Evolutionary conservation across 1,140 invertebrate genomes (phyloP).

Genomic region (Agrilus planipennis): DNA sequence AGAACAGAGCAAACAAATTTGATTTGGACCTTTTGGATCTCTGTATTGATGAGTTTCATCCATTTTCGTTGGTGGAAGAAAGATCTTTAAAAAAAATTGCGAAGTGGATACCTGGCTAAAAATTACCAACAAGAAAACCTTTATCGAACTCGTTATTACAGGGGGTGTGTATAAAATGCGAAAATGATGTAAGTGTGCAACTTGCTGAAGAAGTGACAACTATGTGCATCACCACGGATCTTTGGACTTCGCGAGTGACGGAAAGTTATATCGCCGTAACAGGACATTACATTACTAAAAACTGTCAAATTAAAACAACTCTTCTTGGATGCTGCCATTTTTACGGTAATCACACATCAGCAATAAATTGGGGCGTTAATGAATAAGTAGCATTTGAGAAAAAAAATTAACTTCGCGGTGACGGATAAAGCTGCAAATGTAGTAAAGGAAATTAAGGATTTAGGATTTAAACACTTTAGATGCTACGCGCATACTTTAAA

Average conservation of each 20-base stretch:
- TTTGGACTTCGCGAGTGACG: neutral
- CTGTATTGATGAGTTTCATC: too few relatives aligned
- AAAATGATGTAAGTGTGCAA: too few relatives aligned
- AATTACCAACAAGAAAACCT: too few relatives aligned
- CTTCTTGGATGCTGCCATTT: conserved; percentile 8
- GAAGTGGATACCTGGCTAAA: too few relatives aligned
- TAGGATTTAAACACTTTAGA: conserved; percentile 15
- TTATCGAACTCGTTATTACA: too few relatives aligned
- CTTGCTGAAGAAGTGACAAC: too few relatives aligned
- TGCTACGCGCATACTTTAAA: conserved; percentile 19
- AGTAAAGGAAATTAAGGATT: conserved; percentile 9
- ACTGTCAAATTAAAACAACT: conserved; percentile 5
- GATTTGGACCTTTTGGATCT: too few relatives aligned
- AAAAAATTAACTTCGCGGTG: conserved; percentile 12
- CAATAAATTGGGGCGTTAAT: conserved; percentile 13
- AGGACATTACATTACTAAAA: conserved; percentile 3
- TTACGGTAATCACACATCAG: neutral
- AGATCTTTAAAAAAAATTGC: too few relatives aligned
- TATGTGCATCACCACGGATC: neutral
- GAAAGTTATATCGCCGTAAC: conserved; percentile 9
- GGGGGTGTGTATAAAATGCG: too few relatives aligned
- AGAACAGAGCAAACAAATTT: too few relatives aligned
- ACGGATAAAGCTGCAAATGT: conserved; percentile 17
- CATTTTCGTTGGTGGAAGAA: too few relatives aligned
- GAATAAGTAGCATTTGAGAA: conserved; percentile 13